Base-by-base conservation (phyloP, 2,888 invertebrate genomes). In the Dynastes tityus region DNA sequence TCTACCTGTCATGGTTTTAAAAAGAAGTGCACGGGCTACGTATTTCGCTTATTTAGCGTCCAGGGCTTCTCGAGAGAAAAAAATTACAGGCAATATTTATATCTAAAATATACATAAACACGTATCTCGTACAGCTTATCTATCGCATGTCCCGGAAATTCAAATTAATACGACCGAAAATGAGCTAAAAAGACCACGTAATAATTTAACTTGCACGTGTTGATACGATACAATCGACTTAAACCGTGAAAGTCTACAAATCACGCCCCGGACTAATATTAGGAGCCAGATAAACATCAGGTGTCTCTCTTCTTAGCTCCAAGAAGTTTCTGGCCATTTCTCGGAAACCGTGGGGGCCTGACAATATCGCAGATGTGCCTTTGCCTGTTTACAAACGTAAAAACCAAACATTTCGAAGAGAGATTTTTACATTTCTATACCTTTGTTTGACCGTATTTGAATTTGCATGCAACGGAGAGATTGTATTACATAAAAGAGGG, bases 271-370 rank as follows among this genome's bases (percentile, higher is more conserved):
- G 53, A 76, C 64, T 63, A 70, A 63, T 71, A 71, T 65, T 63
- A 78, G 55, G 53, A 77, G 79, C 78, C 79, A 82, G 82, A 83
- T 82, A 80, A 82, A 81, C 82, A 84, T 85, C 85, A 83, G 84
- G 84, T 85, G 85, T 84, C 83, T 83, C 81, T 79, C 78, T 55
- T n/a, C 45, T 81, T 79, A 84, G 80, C 84, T 86, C 86, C 82
- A 80, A 86, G 86, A 86, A 86, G 80, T 86, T 84, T 82, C 82
- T 83, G 85, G 81, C 84, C 83, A 84, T 84, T 86, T 86, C 86
- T 85, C 81, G 84, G 86, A 86, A 86, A 84, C 83, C 82, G 80
- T 45, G 84, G 83, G 82, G 53, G 53, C 53, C 84, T 82, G 77
- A 75, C 79, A 73, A 75, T 78, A 73, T 67, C 80, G 79, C 82